Evolutionary conservation across 35 echinoderm and acorn worm genomes (phyloP).

Genomic region (Chiridota heheva): DNA sequence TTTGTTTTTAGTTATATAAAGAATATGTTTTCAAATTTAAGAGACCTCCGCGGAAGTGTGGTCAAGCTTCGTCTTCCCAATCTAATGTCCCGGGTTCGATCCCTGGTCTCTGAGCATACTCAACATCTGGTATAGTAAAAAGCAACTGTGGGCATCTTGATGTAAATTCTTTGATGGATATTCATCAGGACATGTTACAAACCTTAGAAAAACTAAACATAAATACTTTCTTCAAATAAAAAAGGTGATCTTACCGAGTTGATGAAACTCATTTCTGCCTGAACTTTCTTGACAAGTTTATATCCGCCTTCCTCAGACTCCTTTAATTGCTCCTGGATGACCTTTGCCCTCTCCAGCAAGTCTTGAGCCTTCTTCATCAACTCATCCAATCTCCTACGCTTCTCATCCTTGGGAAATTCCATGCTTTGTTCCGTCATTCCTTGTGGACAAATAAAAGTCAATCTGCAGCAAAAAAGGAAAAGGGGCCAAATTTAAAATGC

Average conservation of each 20-base stretch:
- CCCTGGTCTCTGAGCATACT: no score
- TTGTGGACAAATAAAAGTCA: no score
- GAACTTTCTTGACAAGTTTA: slow-evolving; percentile 80
- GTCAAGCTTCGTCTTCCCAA: no score
- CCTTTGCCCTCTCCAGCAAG: slow-evolving; percentile 55
- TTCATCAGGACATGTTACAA: neutral
- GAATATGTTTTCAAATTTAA: no score
- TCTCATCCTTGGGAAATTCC: slow-evolving; percentile 18
- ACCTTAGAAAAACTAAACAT: neutral
- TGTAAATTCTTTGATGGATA: neutral
- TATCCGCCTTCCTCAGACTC: slow-evolving; percentile 51
- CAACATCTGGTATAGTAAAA: no score
- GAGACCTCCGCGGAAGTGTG: no score
- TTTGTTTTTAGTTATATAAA: no score
- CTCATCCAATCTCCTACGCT: neutral
- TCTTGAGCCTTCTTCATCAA: slow-evolving; percentile 50
- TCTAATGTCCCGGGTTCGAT: no score
- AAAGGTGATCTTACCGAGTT: slow-evolving; percentile 42
- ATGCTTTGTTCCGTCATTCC: no score
- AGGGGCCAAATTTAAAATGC: no score
- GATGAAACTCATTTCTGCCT: slow-evolving; percentile 80
- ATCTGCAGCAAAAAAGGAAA: no score
- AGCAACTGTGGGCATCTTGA: neutral
- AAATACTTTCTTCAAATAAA: neutral
- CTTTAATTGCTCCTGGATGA: slow-evolving; percentile 44